Evolutionary conservation across 1,140 invertebrate species (phyloP).

Genomic region (Atta texana): DNA sequence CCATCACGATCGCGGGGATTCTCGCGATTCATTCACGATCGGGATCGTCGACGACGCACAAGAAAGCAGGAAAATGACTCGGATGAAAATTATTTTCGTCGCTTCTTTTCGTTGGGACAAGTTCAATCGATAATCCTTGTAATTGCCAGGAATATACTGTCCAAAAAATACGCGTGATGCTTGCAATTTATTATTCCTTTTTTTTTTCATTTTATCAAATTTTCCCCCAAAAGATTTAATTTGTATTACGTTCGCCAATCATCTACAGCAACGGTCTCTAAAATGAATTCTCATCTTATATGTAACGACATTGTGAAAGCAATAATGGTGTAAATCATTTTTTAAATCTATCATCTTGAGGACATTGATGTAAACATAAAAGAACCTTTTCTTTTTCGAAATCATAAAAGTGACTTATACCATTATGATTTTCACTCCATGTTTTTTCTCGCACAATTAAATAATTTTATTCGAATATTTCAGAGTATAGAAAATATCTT

Average conservation of each 20-base stretch:
- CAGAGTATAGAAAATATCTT: neutral
- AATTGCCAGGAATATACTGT: neutral
- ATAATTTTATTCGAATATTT: neutral
- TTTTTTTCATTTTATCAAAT: neutral
- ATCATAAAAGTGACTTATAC: too few relatives aligned
- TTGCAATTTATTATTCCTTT: neutral
- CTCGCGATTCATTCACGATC: neutral
- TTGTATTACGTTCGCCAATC: neutral
- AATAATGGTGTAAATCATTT: too few relatives aligned
- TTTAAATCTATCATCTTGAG: too few relatives aligned
- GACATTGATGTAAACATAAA: too few relatives aligned
- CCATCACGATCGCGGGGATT: neutral
- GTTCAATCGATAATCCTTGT: slow-evolving; percentile 48
- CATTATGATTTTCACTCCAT: too few relatives aligned
- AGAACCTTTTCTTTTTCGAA: too few relatives aligned
- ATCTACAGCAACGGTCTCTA: neutral
- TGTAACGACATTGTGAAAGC: too few relatives aligned
- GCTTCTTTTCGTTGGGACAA: neutral
- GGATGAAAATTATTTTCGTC: slow-evolving; percentile 43
- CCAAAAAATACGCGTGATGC: neutral
- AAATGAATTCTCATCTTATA: neutral
- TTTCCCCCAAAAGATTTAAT: neutral
- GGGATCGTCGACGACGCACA: neutral
- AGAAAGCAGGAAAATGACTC: neutral
- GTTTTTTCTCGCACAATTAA: neutral